Base-by-base conservation (phyloP, 2,888 invertebrate genomes). In the Galerucella calmariensis region DNA sequence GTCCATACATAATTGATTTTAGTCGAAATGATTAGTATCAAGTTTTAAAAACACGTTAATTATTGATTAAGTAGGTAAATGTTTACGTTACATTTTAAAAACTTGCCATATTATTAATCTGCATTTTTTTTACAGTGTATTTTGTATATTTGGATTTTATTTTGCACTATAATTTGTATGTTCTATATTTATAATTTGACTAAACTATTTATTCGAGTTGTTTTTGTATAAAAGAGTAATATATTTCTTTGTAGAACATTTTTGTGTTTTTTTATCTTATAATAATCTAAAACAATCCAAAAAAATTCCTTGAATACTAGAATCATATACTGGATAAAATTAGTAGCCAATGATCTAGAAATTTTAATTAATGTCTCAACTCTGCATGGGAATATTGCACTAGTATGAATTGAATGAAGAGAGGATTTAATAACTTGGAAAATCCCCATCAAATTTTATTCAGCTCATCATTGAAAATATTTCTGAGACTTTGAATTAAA, bases 141-240 rank as follows among this genome's bases (percentile, higher is more conserved):
- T 58, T 68, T 35, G 46, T 66, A 65, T 67, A 44, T 70, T 59
- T 27, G 59, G 12, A 12, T 59, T 24, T 61, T n/a, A 11, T 35
- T 72, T 53, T 59, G 27, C 41, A 44, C 41, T 48, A 48, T 46
- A 66, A 48, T 72, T 72, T 46, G 41, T 59, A 51, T 16, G 51
- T 35, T 67, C 16, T 59, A 46, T 67, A 67, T 48, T 48, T 24
- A 67, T 35, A 16, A 46, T 48, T 72, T 46, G 63, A 59, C 72
- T 70, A 27, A 74, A 71, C 62, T 77, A 78, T 78, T 75, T 76
- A 78, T 76, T 69, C 51, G 12, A 71, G 20, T 72, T 74, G 73
- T 76, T 78, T 75, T 78, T 73, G 63, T 73, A 70, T 69, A 74
- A 72, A 69, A 78, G 78, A 78, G 78, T 78, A 78, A 78, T 78